Evolutionary conservation across 2,797 vertebrate species (phyloP).

Genomic region (Picus viridis): DNA sequence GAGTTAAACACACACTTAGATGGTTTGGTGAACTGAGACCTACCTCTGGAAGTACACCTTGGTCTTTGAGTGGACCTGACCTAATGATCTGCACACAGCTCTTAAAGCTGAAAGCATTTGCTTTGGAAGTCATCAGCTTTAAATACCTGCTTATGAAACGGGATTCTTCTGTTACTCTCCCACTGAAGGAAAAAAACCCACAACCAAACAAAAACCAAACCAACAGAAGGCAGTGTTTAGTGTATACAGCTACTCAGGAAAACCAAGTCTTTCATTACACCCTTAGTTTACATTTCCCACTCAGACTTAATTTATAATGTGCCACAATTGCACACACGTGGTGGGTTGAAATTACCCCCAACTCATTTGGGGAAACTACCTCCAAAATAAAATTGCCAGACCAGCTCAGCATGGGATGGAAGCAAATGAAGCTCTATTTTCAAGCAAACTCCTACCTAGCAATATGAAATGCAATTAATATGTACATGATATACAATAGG

Average conservation of each 20-base stretch:
- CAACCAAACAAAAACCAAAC: neutral
- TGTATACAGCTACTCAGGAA: neutral
- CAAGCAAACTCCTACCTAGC: too few relatives aligned
- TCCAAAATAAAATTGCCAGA: too few relatives aligned
- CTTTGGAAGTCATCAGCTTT: neutral
- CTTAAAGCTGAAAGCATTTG: neutral
- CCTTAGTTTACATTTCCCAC: neutral
- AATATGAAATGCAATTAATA: too few relatives aligned
- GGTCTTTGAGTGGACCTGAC: neutral
- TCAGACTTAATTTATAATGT: neutral
- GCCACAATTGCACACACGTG: neutral
- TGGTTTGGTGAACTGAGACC: constrained; percentile 6
- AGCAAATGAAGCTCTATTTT: too few relatives aligned
- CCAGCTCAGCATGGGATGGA: too few relatives aligned
- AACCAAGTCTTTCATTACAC: neutral
- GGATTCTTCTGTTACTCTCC: neutral
- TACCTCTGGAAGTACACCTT: neutral
- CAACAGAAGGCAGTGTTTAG: neutral
- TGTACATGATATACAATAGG: too few relatives aligned
- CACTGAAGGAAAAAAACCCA: neutral
- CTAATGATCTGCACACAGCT: neutral
- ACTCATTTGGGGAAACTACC: too few relatives aligned
- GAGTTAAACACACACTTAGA: neutral
- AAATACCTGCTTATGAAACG: neutral
- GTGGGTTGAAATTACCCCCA: too few relatives aligned